These are phyloP conservation scores for human (Homo sapiens) DNA, from an alignment of 2,113 vertebrate species.

Conservation along the genomic window DNA sequence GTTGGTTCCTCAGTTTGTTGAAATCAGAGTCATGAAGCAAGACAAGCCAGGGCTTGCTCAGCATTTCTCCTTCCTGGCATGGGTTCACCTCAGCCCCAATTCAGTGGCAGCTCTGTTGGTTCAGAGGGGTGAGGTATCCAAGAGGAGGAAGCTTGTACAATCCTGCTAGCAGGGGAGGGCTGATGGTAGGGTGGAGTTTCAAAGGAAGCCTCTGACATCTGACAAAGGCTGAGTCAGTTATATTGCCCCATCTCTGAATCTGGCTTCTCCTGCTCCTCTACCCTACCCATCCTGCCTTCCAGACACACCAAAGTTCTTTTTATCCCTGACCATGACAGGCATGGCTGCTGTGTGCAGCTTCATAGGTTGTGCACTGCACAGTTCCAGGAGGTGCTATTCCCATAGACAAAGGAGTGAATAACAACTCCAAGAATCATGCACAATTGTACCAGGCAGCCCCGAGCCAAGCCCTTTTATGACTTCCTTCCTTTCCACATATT, in stretches of 20 bases:
- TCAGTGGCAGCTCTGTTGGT: conserved; percentile 1
- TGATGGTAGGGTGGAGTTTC: background rate
- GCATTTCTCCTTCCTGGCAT: conserved; percentile 62
- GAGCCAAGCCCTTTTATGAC: background rate
- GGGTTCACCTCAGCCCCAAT: conserved; percentile 42
- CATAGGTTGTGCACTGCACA: background rate
- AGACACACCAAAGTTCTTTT: background rate
- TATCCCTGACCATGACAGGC: background rate
- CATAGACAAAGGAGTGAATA: background rate
- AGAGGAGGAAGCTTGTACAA: conserved; percentile 33
- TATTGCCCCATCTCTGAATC: background rate
- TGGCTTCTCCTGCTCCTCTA: conserved; percentile 30
- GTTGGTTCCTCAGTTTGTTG: conserved; percentile 54
- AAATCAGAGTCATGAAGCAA: conserved; percentile 37
- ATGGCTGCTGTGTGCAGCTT: background rate
- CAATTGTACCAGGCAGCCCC: background rate
- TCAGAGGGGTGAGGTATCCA: background rate
- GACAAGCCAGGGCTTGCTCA: conserved; percentile 20
- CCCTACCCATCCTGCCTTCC: background rate
- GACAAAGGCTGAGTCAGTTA: conserved; percentile 46
- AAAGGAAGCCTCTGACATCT: background rate
- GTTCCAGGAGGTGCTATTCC: background rate
- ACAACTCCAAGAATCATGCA: background rate
- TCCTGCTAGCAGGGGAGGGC: background rate
- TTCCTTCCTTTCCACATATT: background rate